These are phyloP conservation scores for Ceyx erithaca DNA, from an alignment of 2,797 vertebrate species.

Conservation along the genomic window DNA sequence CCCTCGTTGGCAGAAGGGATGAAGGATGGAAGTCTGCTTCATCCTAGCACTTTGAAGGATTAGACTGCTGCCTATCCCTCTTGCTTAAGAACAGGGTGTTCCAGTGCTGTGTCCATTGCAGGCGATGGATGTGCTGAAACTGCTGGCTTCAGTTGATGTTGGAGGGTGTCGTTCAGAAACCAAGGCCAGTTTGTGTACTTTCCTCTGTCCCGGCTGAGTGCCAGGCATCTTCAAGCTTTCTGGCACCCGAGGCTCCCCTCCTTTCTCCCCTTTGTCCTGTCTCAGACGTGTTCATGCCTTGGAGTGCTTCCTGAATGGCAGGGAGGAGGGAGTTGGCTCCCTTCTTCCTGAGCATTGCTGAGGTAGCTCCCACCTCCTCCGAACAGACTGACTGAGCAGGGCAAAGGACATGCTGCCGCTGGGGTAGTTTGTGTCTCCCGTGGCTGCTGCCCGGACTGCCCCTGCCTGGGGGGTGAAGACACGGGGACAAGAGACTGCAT, in stretches of 20 bases:
- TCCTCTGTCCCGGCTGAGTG: background rate
- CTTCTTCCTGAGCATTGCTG: background rate
- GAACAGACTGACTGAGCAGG: background rate
- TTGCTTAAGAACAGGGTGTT: conserved; percentile 32
- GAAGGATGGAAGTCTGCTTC: conserved; percentile 37
- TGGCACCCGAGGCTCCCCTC: background rate
- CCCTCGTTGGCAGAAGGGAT: background rate
- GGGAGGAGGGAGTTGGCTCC: background rate
- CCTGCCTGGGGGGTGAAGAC: background rate
- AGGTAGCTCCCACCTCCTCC: background rate
- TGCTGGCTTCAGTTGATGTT: conserved; percentile 14
- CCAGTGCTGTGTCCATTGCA: conserved; percentile 53
- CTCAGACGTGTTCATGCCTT: background rate
- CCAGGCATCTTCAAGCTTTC: conserved; percentile 15
- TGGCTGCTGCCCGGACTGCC: background rate
- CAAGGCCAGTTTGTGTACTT: conserved; percentile 52
- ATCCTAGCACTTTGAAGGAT: conserved; percentile 36
- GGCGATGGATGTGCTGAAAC: conserved; percentile 54
- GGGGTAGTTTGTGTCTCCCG: background rate
- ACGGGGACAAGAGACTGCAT: background rate
- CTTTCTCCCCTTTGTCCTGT: background rate
- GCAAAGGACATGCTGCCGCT: background rate
- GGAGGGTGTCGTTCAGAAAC: conserved; percentile 29
- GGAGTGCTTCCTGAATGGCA: background rate
- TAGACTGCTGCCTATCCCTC: background rate